A percentile compares a stretch with the other conserved stretches of the same genome.
Evolutionary conservation across 2,113 vertebrate species (phyloP).

Genomic region (Hirundichthys speculiger): DNA sequence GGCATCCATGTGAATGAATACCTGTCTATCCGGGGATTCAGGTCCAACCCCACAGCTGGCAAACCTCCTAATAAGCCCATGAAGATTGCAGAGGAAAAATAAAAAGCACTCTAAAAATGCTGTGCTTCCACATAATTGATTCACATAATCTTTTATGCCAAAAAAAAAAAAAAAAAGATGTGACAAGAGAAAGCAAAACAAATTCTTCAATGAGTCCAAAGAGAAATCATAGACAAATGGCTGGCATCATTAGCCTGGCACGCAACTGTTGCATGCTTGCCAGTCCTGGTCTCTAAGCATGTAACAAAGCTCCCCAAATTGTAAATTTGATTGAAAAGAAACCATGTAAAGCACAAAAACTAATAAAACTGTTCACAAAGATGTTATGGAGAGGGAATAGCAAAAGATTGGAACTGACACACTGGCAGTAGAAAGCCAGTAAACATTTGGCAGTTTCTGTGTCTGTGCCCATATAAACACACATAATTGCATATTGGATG

Average conservation of each 20-base stretch:
- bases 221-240: constrained; percentile 48
- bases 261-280: constrained; percentile 16
- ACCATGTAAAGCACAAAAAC: constrained; percentile 28
- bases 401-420: constrained; percentile 25
- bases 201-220: constrained; percentile 31
- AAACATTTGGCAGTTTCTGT: constrained; percentile 25
- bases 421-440: constrained; percentile 17
- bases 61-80: background rate
- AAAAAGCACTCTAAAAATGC: constrained; percentile 14
- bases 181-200: constrained; percentile 25
- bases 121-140: constrained; percentile 3
- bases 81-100: background rate
- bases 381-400: constrained; percentile 10
- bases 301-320: constrained; percentile 46
- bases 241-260: constrained; percentile 34
- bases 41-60: too few relatives aligned
- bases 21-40: too few relatives aligned
- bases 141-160: constrained; percentile 16
- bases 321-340: constrained; percentile 46
- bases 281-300: constrained; percentile 26
- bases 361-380: constrained; percentile 30
- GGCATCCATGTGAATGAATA: too few relatives aligned
- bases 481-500: constrained; percentile 35
- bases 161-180: constrained; percentile 15
- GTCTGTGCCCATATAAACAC: constrained; percentile 11